Evolutionary conservation across 1,140 invertebrate genomes (phyloP), one percentile per base, ranked within the genome.

Genomic region (Cataglyphis hispanica): DNA sequence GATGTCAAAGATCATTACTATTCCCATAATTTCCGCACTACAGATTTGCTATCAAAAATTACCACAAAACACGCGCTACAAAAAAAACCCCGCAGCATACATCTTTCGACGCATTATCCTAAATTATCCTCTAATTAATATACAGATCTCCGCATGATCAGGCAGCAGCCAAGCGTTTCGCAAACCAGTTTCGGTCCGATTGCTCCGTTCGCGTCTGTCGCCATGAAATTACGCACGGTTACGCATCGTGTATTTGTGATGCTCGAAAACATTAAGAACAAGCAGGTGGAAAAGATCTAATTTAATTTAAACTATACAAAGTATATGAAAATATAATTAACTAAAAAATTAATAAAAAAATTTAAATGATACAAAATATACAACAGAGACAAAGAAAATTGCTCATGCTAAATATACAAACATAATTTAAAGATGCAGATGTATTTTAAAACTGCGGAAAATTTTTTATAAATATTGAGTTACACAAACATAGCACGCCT

Each of bases 111-210:
- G n/a, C 31, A 69, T 80, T 80, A 67, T 40, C 50, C 43, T 80
- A 69, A 80, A 80, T 80, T 67, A 80, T 80, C n/a, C 31, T 67
- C 22, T 67, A 80, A 80, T 80, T 80, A 56, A 80, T 80, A 80
- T 56, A 80, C 76, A 37, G 50, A 53, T 66, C 27, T 40, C n/a
- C 40, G 19, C 25, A 6, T 67, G 27, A 13, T 13, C 25, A 37
- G 27, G 43, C 31, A 67, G 5, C 27, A 34, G 61, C 4, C n/a
- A 37, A 31, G 19, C 58, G 58, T 77, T 63, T 77, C 58, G 25
- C 61, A 80, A 80, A 80, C 76, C 63, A 80, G 76, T 80, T 80
- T 80, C n/a, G n/a, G 31, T 67, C n/a, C 43, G 63, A 67, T 69
- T 56, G 22, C 46, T 50, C 43, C 61, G 76, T 67, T 53, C 27